A percentile compares a stretch with the other conserved stretches of the same genome.
Conservation (phyloP, 2,797 vertebrate genomes). For the Rousettus madagascariensis region DNA sequence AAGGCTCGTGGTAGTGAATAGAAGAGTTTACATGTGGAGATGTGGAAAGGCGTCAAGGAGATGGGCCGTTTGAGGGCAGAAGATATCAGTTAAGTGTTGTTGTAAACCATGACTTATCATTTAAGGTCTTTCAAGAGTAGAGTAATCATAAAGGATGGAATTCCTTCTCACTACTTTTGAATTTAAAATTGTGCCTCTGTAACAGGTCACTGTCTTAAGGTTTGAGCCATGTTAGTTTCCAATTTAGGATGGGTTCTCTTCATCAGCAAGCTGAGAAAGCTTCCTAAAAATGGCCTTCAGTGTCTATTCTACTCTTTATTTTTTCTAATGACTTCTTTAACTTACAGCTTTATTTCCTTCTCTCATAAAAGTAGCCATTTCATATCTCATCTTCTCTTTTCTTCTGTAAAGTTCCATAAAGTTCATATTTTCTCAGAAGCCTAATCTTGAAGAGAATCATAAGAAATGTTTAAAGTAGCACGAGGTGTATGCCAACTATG, state of each 20-base stretch:
- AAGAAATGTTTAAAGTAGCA: not conserved
- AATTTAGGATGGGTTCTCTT: not conserved
- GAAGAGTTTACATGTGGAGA: not conserved
- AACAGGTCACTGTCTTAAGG: not conserved
- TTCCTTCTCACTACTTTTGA: not conserved
- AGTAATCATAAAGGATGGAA: not conserved
- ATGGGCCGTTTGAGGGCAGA: not conserved
- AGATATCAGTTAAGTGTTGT: not conserved
- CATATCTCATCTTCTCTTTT: not conserved
- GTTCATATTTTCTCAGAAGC: not conserved
- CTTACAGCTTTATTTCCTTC: not conserved
- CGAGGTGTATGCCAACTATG: not conserved
- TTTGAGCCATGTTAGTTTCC: not conserved
- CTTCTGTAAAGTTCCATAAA: not conserved
- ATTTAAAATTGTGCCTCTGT: not conserved
- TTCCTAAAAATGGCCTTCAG: not conserved
- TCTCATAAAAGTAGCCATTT: not conserved
- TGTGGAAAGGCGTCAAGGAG: not conserved
- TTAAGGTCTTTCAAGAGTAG: not conserved
- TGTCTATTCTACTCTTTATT: not conserved
- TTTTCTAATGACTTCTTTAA: not conserved
- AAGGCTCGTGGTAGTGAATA: not conserved
- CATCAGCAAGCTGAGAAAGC: not conserved
- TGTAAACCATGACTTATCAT: not conserved
- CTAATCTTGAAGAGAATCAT: not conserved